Conservation (phyloP, 1,140 invertebrate genomes). For the Meloidogyne hapla region DNA sequence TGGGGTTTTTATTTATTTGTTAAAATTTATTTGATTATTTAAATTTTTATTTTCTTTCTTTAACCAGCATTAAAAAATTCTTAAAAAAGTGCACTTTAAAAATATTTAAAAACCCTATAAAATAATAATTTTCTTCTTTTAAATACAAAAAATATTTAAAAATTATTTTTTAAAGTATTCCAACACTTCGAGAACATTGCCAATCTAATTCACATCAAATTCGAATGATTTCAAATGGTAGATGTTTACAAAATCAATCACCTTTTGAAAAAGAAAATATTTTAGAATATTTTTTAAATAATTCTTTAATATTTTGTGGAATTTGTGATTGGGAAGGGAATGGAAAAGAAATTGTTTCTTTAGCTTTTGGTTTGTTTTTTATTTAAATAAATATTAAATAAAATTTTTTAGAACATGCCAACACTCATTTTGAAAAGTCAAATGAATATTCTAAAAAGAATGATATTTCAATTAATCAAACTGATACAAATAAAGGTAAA, state of each 20-base stretch:
- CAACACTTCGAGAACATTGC: constrained; percentile 22
- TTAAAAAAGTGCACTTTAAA: not conserved
- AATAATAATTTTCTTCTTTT: no score
- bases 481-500: not conserved
- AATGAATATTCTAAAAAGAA: not conserved
- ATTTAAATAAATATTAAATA: not conserved
- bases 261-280: not conserved
- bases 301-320: not conserved
- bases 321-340: not conserved
- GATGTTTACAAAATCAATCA: not conserved
- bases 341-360: not conserved
- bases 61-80: no score
- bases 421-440: not conserved
- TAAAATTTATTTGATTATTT: no score
- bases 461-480: not conserved
- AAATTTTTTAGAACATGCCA: not conserved
- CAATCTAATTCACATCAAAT: not conserved
- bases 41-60: no score
- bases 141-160: no score
- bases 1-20: no score
- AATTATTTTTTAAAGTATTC: no score
- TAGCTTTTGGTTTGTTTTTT: not conserved
- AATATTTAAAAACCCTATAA: not conserved
- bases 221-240: not conserved
- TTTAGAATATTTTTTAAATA: not conserved